phyloP scores from a whole-genome alignment of 2,888 invertebrate species.

The Miltochrista miniata region DNA sequence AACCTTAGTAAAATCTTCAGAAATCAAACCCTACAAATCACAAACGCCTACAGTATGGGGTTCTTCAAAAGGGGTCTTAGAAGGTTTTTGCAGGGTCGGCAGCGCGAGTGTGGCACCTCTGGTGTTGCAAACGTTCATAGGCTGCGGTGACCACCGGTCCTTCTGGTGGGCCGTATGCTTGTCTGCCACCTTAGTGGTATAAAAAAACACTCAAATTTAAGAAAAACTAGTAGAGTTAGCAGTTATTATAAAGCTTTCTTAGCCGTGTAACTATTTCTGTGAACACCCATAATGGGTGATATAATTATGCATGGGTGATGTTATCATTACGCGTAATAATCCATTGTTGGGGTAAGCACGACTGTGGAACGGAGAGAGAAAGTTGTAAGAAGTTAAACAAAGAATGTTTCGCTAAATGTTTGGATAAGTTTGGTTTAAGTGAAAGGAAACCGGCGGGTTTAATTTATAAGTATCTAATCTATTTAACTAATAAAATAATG shows the following conservation, averaged over 20 bases:
- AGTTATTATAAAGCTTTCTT: background rate
- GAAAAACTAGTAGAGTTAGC: too few relatives aligned
- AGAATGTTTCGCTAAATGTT: constrained; percentile 31
- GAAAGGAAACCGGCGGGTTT: constrained; percentile 1
- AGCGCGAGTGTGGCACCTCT: too few relatives aligned
- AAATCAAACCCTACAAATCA: background rate
- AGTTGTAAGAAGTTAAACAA: constrained; percentile 21
- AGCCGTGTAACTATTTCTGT: background rate
- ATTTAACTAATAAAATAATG: background rate
- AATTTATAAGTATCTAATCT: background rate
- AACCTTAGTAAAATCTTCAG: too few relatives aligned
- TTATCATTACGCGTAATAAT: background rate
- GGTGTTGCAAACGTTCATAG: too few relatives aligned
- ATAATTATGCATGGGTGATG: background rate
- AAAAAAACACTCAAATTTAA: too few relatives aligned
- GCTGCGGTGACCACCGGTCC: too few relatives aligned
- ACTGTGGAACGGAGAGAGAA: constrained; percentile 12
- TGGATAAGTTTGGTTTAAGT: constrained; percentile 13
- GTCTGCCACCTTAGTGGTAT: too few relatives aligned
- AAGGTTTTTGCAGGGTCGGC: too few relatives aligned
- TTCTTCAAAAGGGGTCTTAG: too few relatives aligned
- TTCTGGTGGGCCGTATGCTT: too few relatives aligned
- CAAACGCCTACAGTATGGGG: too few relatives aligned
- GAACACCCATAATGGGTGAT: background rate
- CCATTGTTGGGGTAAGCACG: background rate